phyloP scores from a whole-genome alignment of 1,140 invertebrate genomes.

The Mizuhopecten yessoensis region DNA sequence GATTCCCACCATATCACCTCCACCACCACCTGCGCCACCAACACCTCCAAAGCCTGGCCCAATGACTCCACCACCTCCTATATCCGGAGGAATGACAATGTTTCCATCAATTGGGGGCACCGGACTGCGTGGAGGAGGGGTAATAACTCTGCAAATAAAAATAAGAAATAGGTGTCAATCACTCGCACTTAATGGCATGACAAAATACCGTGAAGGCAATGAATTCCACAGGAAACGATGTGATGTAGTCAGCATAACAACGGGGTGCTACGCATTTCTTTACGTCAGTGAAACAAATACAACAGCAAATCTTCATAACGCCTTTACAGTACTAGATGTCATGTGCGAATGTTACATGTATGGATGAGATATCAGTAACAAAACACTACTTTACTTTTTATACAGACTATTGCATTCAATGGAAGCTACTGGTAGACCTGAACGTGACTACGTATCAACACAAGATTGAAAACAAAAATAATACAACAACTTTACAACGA shows the following conservation, averaged over 20 bases:
- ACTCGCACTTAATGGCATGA: too few relatives aligned
- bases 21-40: conserved; percentile 54
- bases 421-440: neutral
- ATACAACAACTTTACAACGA: neutral
- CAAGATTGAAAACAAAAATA: neutral
- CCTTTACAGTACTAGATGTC: neutral
- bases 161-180: too few relatives aligned
- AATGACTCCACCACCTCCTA: conserved; percentile 68
- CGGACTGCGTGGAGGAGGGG: neutral
- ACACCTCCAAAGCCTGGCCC: conserved; percentile 57
- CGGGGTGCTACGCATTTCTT: too few relatives aligned
- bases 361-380: neutral
- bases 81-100: conserved; percentile 53
- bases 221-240: neutral
- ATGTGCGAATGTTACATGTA: neutral
- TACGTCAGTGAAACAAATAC: too few relatives aligned
- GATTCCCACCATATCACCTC: conserved; percentile 42
- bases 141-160: neutral
- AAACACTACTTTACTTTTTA: neutral
- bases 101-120: conserved; percentile 42
- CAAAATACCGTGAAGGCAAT: too few relatives aligned
- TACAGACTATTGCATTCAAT: neutral
- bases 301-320: neutral
- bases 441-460: neutral
- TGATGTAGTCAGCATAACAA: neutral